Percentiles rank a stretch among this genome's conserved stretches.
phyloP scores from a whole-genome alignment of 92 coral and sea anemone genomes.

The Phenganax stokvisi region DNA sequence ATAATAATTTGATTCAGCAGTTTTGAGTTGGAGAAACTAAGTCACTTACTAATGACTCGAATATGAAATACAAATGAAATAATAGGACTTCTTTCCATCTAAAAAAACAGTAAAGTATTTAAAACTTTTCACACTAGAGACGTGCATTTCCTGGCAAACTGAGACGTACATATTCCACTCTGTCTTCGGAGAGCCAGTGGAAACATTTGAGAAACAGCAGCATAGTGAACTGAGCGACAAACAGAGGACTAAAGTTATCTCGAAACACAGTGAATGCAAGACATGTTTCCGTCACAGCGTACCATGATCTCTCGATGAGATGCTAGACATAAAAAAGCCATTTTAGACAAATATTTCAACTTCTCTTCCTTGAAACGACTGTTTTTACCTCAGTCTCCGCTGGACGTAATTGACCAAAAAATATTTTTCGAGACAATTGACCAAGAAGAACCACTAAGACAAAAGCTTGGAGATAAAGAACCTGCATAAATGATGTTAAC shows the following conservation, averaged over 20 bases:
- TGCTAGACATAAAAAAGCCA: conserved; percentile 54
- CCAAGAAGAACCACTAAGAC: conserved; percentile 89
- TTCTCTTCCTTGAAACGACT: neutral
- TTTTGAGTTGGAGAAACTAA: neutral
- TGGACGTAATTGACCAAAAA: conserved; percentile 93
- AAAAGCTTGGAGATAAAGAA: conserved; percentile 89
- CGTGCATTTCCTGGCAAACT: neutral
- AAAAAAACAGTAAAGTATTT: neutral
- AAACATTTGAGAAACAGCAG: conserved; percentile 85
- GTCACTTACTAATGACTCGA: conserved; percentile 56
- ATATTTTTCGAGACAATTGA: conserved; percentile 76
- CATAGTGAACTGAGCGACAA: conserved; percentile 96
- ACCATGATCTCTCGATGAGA: conserved; percentile 95
- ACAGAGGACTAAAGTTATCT: conserved; percentile 97
- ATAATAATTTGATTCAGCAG: neutral
- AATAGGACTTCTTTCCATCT: conserved; percentile 96
- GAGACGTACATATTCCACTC: conserved; percentile 65
- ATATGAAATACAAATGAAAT: conserved; percentile 80
- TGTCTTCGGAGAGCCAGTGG: conserved; percentile 97
- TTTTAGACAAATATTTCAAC: neutral
- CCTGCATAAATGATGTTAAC: conserved; percentile 47
- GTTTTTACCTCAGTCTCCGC: conserved; percentile 90
- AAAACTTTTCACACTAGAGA: neutral
- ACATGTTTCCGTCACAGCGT: conserved; percentile 98
- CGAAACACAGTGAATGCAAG: conserved; percentile 97